Evolutionary conservation across 2,113 vertebrate species (phyloP).

Genomic region (Probosciger aterrimus): DNA sequence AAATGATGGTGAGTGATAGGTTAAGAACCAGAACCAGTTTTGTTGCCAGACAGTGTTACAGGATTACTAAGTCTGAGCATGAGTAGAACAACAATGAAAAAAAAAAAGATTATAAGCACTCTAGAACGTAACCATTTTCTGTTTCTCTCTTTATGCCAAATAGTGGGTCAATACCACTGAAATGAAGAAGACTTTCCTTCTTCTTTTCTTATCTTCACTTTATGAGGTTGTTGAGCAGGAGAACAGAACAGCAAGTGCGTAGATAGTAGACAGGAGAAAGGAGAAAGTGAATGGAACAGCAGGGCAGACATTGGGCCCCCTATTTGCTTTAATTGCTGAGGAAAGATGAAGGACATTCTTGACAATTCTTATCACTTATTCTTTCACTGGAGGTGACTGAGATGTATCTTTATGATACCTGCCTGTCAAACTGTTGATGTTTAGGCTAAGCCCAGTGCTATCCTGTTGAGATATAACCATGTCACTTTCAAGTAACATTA

Average conservation of each 20-base stretch:
- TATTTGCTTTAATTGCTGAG: conserved; percentile 21
- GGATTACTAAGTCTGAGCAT: neutral
- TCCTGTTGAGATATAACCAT: conserved; percentile 14
- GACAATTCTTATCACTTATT: conserved; percentile 28
- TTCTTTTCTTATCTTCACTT: neutral
- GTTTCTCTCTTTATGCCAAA: neutral
- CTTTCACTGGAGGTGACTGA: conserved; percentile 21
- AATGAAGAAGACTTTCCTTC: neutral
- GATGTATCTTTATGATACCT: conserved; percentile 45
- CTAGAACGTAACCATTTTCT: neutral
- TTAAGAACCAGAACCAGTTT: neutral
- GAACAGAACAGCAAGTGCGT: neutral
- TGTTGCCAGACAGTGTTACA: neutral
- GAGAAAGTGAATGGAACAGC: neutral
- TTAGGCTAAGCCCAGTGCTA: neutral
- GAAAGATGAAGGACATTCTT: conserved; percentile 16
- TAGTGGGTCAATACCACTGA: neutral
- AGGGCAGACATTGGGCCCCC: neutral
- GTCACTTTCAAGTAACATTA: conserved; percentile 39
- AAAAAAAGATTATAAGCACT: neutral
- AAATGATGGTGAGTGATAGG: neutral
- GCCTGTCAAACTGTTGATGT: conserved; percentile 29
- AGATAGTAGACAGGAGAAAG: neutral
- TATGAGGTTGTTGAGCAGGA: neutral
- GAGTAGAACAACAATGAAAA: neutral